Evolutionary conservation across 1,140 invertebrate species (phyloP), one percentile per base, ranked within the genome.

Genomic region (Drosophila parabipectinata): DNA sequence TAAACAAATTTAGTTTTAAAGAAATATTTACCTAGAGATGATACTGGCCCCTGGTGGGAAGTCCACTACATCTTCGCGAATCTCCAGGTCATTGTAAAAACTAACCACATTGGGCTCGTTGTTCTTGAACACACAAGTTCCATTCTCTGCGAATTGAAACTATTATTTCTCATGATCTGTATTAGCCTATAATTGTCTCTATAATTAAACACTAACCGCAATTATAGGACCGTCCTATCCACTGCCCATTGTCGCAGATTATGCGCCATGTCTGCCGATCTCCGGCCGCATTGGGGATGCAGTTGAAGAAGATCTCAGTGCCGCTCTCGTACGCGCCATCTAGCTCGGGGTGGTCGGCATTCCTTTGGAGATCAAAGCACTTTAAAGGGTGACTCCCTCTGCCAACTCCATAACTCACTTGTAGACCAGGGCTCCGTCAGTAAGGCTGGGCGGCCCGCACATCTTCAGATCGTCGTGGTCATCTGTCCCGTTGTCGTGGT

Each of bases 261-360:
- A 97, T 95, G 66, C 95, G 95, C 96, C 96, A 97, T 0, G 95
- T 96, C 3, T 94, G 95, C 77, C 95, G 95, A 90, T 96, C 95
- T 0, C 95, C 95, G 92, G 95, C 95, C 5, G 96, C 95, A 61
- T 94, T 95, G 1, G 95, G 94, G 34, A 96, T 96, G 84, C 96
- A 97, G 72, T 95, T 95, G 90, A 97, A 97, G 1, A 95, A 95
- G 12, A 97, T 95, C 91, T 97, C 95, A 0, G 96, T 96, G 1
- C 95, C 95, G 78, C 97, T 95, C 5, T 96, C 94, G 84, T 96
- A 97, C 24, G 76, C 58, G 37, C 94, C 92, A 21, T 93, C 92
- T 3, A 94, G 93, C 5, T 89, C 79, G 0, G 66, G 68, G 44
- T 82, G 72, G 26, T 92, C 90, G 9, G 67, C 60, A 57, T 91